Base-by-base conservation (phyloP, 1,140 invertebrate species). In the Melitaea cinxia region DNA sequence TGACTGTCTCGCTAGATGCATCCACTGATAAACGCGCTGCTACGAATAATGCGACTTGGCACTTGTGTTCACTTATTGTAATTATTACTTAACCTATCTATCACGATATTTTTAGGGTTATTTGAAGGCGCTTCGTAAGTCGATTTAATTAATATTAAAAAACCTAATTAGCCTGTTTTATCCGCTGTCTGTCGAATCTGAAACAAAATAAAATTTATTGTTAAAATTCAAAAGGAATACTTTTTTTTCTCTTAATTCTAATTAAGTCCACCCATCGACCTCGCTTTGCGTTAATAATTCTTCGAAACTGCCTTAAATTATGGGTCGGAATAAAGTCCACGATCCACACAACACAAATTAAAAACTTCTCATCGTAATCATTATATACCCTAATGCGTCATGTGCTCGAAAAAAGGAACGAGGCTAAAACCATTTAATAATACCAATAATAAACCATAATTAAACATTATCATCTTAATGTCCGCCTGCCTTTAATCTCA, bases 71-170 rank as follows among this genome's bases (percentile, higher is more conserved):
- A 67, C 52, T 61, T 70, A 61, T 57, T 62, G 53, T 70, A 70
- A 70, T 62, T 65, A 70, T 70, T 72, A 65, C 71, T 72, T 77
- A 73, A 61, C 61, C 73, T 86, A 82, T 59, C 75, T 78, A 78
- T 72, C 82, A 83, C 78, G 42, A 21, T 47, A 47, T 80, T 82
- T n/a, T 4, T 24, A 52, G 12, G 76, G 78, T 71, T 69, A 62
- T 73, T 80, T 82, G 73, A 87, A 87, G 79, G 85, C 84, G 85
- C 78, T 88, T 86, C 64, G 73, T 88, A 68, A 75, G 77, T 82
- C 78, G 57, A 61, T 78, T 78, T 50, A 55, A 33, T 58, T 49
- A 47, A 28, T 58, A 17, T 17, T 30, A 58, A 58, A 70, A 60
- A 73, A 68, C 66, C 37, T 72, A 66, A 59, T 65, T 63, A 54